Conservation (phyloP, 2,113 vertebrate genomes). For the Strix uralensis region DNA sequence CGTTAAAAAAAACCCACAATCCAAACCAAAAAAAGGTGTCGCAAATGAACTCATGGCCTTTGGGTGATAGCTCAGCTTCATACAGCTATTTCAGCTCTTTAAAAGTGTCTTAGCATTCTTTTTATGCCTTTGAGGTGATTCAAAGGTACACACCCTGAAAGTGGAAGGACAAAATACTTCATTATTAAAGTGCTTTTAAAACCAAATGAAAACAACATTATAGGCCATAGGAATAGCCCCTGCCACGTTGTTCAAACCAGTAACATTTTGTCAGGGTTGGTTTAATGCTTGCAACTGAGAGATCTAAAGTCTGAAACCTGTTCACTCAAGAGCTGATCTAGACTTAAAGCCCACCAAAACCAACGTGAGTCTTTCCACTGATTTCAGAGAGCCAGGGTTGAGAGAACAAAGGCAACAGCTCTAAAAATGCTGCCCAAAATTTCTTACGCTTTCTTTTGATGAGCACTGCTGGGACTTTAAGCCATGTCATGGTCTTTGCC, state of each 20-base stretch:
- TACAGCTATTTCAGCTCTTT: neutral
- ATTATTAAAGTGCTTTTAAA: neutral
- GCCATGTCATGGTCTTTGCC: neutral
- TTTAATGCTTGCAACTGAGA: neutral
- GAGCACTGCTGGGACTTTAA: neutral
- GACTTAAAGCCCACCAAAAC: neutral
- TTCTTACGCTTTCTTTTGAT: neutral
- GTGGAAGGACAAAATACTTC: neutral
- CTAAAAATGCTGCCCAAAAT: neutral
- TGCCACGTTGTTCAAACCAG: neutral
- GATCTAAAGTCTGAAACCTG: neutral
- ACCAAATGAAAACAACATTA: neutral
- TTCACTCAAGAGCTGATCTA: neutral
- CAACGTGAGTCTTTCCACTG: neutral
- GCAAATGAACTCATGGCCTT: rapidly evolving
- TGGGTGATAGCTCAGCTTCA: neutral
- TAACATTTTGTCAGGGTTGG: neutral
- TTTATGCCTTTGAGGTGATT: neutral
- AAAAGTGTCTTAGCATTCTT: neutral
- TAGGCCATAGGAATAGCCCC: neutral
- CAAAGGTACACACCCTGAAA: neutral
- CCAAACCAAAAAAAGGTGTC: neutral
- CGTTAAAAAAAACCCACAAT: neutral
- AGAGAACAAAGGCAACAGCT: neutral
- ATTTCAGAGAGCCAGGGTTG: neutral